A percentile compares a stretch with the other conserved stretches of the same genome.
These are phyloP conservation scores for Scaptomyza tumidula DNA, from an alignment of 2,888 invertebrate species.

Conservation along the genomic window DNA sequence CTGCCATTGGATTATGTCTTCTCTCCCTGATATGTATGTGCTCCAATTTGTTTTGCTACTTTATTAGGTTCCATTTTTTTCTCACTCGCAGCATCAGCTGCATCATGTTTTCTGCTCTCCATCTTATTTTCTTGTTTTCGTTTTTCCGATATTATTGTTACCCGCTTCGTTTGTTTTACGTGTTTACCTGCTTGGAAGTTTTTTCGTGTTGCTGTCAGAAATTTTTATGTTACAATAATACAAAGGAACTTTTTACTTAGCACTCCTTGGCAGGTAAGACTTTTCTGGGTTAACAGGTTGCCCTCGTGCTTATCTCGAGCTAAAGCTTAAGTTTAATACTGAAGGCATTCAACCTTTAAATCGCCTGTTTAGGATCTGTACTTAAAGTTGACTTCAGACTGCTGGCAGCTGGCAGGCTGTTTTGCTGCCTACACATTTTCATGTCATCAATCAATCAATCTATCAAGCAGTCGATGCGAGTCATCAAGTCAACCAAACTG, in stretches of 20 bases:
- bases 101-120: slow-evolving; percentile 12
- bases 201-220: slow-evolving; percentile 61
- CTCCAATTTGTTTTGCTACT: slow-evolving; percentile 72
- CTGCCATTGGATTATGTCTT: slow-evolving; percentile 61
- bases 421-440: slow-evolving; percentile 20
- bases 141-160: slow-evolving; percentile 70
- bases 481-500: slow-evolving; percentile 72
- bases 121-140: slow-evolving; percentile 7
- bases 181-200: slow-evolving; percentile 60
- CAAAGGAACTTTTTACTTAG: slow-evolving; percentile 63
- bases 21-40: slow-evolving; percentile 69
- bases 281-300: slow-evolving; percentile 71
- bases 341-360: slow-evolving; percentile 8
- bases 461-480: slow-evolving; percentile 56
- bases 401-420: slow-evolving; percentile 17
- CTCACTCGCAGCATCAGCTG: slow-evolving; percentile 45
- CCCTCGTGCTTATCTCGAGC: slow-evolving; percentile 20
- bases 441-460: slow-evolving; percentile 72
- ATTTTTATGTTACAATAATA: slow-evolving; percentile 69
- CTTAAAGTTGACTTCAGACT: slow-evolving; percentile 16
- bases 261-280: slow-evolving; percentile 13
- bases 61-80: slow-evolving; percentile 59
- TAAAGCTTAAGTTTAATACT: slow-evolving; percentile 2
- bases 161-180: slow-evolving; percentile 63
- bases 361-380: slow-evolving; percentile 36